A percentile compares a stretch with the other conserved stretches of the same genome.
These are phyloP conservation scores for Bombus pyrosoma DNA, from an alignment of 1,140 invertebrate species.

Conservation along the genomic window DNA sequence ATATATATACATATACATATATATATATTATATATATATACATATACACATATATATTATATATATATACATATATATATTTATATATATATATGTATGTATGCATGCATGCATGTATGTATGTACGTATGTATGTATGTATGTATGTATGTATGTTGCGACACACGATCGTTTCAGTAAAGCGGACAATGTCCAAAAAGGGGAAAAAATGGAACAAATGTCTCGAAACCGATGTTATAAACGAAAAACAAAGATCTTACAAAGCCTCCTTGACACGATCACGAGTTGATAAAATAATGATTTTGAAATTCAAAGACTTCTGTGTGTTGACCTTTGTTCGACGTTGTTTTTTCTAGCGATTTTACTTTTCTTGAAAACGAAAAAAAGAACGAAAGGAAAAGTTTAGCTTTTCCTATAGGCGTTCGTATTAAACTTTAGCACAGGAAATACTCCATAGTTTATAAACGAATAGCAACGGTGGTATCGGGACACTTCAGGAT, in stretches of 20 bases:
- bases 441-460: conserved; percentile 22
- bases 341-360: background rate
- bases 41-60: background rate
- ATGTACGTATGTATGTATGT: background rate
- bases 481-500: conserved; percentile 21
- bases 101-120: too few relatives aligned
- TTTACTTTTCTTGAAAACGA: background rate
- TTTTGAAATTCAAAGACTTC: conserved; percentile 1
- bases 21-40: background rate
- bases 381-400: background rate
- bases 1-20: background rate
- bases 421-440: background rate
- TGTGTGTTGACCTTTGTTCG: background rate
- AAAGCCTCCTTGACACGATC: conserved; percentile 9
- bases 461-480: background rate
- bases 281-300: conserved; percentile 15
- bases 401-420: background rate
- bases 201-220: background rate
- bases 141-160: background rate
- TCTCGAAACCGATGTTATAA: background rate
- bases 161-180: background rate
- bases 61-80: background rate
- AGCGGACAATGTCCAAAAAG: background rate
- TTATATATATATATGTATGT: background rate
- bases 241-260: background rate